Base-by-base conservation (phyloP, 2,888 invertebrate genomes). In the Ectobius pallidus region DNA sequence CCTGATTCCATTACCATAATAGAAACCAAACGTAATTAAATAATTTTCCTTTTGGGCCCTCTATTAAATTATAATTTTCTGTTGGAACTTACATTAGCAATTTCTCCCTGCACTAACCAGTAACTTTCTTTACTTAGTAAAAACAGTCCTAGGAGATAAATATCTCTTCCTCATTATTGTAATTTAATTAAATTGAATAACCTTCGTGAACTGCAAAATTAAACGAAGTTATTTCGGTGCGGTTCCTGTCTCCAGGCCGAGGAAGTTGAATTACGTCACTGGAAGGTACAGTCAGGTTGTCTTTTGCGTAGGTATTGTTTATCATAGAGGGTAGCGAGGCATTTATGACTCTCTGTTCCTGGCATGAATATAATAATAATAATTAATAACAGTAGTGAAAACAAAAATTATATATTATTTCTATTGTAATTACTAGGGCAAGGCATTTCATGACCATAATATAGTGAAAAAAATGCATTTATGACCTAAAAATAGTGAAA, bases 91-190 rank as follows among this genome's bases (percentile, higher is more conserved):
- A 69, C 73, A 73, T 75, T 75, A 74, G 74, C 74, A 62, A 72
- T 71, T 73, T 72, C 74, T 70, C 72, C 39, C 65, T 39, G 62
- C 70, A 67, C 61, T 73, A 73, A 73, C 73, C 75, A 75, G 73
- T 75, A 73, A 73, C 73, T 75, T 73, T 73, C 73, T 71, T 71
- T 73, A 68, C 71, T 72, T 67, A 65, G 69, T 71, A 74, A 71
- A 74, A 74, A 72, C 65, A 74, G 58, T 68, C 63, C 52, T 68
- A 30, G 58, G 71, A 74, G 73, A 71, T 73, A 76, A 76, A 76
- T 76, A 76, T 76, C 76, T 73, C 76, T 76, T 74, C 73, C 73
- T 76, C 73, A 76, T 76, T 76, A 75, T 75, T 75, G 76, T 75
- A 74, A 76, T 75, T 73, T 75, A 71, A 76, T 76, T 76, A 75